Base-by-base conservation (phyloP, 2,888 invertebrate genomes). In the Xestia rhomboidea region DNA sequence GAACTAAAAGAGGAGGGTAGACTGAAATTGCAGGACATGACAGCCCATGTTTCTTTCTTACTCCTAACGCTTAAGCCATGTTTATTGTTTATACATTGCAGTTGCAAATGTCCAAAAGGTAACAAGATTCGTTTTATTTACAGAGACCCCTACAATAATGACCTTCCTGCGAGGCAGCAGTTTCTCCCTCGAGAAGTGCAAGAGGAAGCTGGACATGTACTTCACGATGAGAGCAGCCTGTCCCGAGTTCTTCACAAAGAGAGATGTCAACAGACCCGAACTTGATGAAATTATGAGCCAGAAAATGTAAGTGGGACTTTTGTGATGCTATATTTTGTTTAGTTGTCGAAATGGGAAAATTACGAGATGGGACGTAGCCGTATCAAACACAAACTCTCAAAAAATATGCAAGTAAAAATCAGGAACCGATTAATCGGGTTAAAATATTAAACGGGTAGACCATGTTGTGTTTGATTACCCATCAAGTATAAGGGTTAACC, bases 201-300 rank as follows among this genome's bases (percentile, higher is more conserved):
- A 94, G 93, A 97, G 97, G 88, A 98, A 98, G 92, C 93, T 98
- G 77, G 98, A 98, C 92, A 98, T 98, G 98, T 98, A 98, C 94
- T 98, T 98, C 93, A 98, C 98, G 0, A 98, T 98, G 98, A 97
- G 98, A 71, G 97, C 98, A 3, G 98, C 98, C 2, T 97, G 98
- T 67, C 98, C 98, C 0, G 98, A 98, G 92, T 98, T 98, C 94
- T 98, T 98, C 93, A 94, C 97, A 63, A 97, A 98, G 88, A 97
- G 98, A 68, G 98, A 98, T 89, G 97, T 98, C 7, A 97, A 95
- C 21, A 96, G 97, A 71, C 97, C 98, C 0, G 98, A 98, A 83
- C 93, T 98, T 24, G 95, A 97, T 74, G 97, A 97, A 71, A 96
- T 98, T 44, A 90, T 97, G 75, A 84, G 86, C 6, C 97, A 97